Conservation (phyloP, 2,113 vertebrate genomes). For the Rhadina sibilatrix region DNA sequence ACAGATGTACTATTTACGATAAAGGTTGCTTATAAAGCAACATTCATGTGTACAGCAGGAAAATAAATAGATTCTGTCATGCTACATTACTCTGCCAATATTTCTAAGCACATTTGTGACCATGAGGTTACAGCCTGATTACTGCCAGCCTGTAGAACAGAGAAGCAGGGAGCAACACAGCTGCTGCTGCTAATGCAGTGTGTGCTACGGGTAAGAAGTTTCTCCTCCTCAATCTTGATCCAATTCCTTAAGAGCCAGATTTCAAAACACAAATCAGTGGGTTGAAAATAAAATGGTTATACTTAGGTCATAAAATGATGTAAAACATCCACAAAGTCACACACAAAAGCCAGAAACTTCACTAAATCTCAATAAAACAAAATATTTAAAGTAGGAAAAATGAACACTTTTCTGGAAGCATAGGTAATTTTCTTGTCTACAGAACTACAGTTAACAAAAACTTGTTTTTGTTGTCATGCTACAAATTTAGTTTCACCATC, state of each 20-base stretch:
- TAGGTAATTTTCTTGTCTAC: background rate
- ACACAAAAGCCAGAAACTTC: background rate
- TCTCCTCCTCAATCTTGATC: background rate
- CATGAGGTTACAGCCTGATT: background rate
- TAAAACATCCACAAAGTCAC: background rate
- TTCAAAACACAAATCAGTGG: background rate
- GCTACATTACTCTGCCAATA: background rate
- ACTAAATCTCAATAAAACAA: background rate
- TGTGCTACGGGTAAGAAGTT: rapidly evolving
- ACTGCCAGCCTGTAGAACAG: background rate
- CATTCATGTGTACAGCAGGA: background rate
- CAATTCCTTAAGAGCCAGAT: background rate
- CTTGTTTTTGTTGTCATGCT: background rate
- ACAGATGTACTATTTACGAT: background rate
- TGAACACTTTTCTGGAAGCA: background rate
- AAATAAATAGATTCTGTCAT: background rate
- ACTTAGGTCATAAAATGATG: background rate
- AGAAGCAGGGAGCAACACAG: background rate
- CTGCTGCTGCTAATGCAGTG: rapidly evolving
- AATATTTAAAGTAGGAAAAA: background rate
- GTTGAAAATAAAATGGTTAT: background rate
- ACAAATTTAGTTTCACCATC: background rate
- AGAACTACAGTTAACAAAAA: background rate
- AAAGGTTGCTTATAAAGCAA: background rate
- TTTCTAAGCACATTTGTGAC: background rate